These are phyloP conservation scores for Trichopria drosophilae DNA, from an alignment of 2,888 invertebrate genomes.

Conservation along the genomic window DNA sequence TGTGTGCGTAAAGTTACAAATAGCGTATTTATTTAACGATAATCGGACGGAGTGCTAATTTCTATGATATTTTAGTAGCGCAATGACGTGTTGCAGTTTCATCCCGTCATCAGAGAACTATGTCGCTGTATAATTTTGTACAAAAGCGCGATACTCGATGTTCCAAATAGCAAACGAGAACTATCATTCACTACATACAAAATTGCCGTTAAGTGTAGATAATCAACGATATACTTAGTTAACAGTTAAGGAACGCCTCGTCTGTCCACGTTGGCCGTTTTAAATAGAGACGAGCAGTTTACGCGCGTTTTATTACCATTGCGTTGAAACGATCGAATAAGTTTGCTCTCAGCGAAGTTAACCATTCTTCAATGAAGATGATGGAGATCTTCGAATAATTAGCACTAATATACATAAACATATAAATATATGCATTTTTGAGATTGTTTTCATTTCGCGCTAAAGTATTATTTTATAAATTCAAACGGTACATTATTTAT, in stretches of 20 bases:
- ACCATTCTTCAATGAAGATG: too few species aligned
- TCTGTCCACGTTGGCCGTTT: neutral
- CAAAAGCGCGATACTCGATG: conserved; percentile 17
- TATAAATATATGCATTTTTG: too few species aligned
- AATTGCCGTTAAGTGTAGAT: neutral
- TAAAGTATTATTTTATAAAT: too few species aligned
- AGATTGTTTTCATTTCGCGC: too few species aligned
- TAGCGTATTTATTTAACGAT: conserved; percentile 31
- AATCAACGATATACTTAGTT: neutral
- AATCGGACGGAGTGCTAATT: conserved; percentile 6
- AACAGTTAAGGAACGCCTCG: conserved; percentile 1
- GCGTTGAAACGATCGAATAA: too few species aligned
- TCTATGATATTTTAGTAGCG: conserved; percentile 24
- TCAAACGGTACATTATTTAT: too few species aligned
- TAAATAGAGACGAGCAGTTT: too few species aligned
- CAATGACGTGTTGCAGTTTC: conserved; percentile 25
- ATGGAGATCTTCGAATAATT: too few species aligned
- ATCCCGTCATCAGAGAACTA: conserved; percentile 30
- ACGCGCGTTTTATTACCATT: too few species aligned
- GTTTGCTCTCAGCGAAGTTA: too few species aligned
- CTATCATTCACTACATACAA: neutral
- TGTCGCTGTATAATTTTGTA: conserved; percentile 32
- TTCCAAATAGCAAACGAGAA: conserved; percentile 3
- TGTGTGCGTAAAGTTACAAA: conserved; percentile 19
- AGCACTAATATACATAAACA: too few species aligned